Evolutionary conservation across 2,888 invertebrate genomes (phyloP), one percentile per base, ranked within the genome.

Genomic region (Erpobdella octoculata): DNA sequence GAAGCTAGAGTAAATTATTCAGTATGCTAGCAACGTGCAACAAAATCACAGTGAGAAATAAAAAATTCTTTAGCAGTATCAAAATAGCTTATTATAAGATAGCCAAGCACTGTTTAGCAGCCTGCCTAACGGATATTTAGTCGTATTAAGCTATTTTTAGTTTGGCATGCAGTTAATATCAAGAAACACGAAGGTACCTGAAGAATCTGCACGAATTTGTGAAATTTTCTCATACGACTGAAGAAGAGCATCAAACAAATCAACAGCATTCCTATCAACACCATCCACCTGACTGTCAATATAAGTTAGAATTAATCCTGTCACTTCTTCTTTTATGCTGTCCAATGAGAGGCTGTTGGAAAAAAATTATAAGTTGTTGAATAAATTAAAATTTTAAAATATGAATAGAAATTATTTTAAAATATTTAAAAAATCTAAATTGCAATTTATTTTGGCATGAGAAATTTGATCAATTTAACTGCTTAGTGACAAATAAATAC

Each of bases 221-320:
- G 33, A 48, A 37, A 48, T 21, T n/a, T 25, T 21, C 1, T 25
- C 15, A 38, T 58, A 36, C 1, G 48, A n/a, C n/a, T 46, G 12
- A 33, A 69, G 33, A 9, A 25, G 18, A 6, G 33, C 21, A 6
- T 33, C 15, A 12, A 69, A 28, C 31, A n/a, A 15, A 25, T 69
- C 35, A 8, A 69, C 35, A n/a, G 36, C 18, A 8, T 53, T 69
- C 21, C 46, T 46, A n/a, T 46, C 58, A 15, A 81, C 80, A 72
- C 80, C 81, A 58, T 79, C 79, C n/a, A 81, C 79, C 9, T 81
- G 80, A 68, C 79, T 80, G 71, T 81, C 81, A 76, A 79, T 77
- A 74, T 80, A 77, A 53, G 78, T 71, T 75, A 79, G 78, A 28
- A 81, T 75, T 21, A 79, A 71, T 6, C 77, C 71, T 48, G 79